These are phyloP conservation scores for Dryocosmus kuriphilus DNA, from an alignment of 2,888 invertebrate genomes.

Conservation along the genomic window DNA sequence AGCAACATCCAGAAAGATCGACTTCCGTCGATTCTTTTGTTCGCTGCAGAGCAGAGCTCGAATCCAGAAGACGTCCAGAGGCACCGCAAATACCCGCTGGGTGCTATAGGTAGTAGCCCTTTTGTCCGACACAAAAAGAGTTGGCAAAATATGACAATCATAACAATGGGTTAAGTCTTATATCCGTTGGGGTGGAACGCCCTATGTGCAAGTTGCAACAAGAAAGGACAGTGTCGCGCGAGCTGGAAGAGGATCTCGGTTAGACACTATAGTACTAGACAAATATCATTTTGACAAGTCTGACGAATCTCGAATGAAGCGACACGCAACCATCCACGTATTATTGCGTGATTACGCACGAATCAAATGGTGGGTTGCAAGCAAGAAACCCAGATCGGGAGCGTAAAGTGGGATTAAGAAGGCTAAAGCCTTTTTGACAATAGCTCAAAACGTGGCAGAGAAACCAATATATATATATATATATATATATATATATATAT, in stretches of 20 bases:
- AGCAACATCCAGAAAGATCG: conserved; percentile 54
- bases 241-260: conserved; percentile 53
- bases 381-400: not conserved
- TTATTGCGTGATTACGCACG: conserved; percentile 58
- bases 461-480: not conserved
- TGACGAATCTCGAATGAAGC: conserved; percentile 55
- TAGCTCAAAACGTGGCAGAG: not conserved
- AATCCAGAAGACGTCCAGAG: conserved; percentile 18
- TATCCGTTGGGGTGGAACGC: conserved; percentile 62
- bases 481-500: no score
- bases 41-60: not conserved
- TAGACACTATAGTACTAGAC: conserved; percentile 54
- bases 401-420: not conserved
- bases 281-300: conserved; percentile 68
- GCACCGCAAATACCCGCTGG: conserved; percentile 44
- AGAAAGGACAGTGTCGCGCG: conserved; percentile 56
- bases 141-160: conserved; percentile 77
- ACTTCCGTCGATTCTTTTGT: conserved; percentile 64
- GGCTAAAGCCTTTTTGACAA: conserved; percentile 28
- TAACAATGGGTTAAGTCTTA: conserved; percentile 58
- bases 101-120: conserved; percentile 56
- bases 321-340: conserved; percentile 42
- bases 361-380: conserved; percentile 42
- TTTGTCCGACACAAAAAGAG: conserved; percentile 69
- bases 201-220: conserved; percentile 49